phyloP scores from a whole-genome alignment of 2,888 invertebrate species.

The Platycnemis pennipes region DNA sequence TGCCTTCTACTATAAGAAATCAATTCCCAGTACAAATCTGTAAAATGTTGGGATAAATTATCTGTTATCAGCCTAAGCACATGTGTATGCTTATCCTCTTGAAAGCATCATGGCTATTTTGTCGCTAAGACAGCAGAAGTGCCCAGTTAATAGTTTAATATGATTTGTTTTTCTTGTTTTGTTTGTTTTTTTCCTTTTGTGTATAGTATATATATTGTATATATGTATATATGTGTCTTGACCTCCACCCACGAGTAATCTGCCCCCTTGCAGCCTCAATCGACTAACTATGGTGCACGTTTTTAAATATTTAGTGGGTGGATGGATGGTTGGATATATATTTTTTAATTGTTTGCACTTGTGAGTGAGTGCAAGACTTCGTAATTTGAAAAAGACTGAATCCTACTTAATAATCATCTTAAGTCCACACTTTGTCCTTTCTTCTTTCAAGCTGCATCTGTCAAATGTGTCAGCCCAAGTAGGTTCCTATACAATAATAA shows the following conservation, averaged over 20 bases:
- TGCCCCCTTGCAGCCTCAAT: slow-evolving; percentile 59
- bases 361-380: slow-evolving; percentile 67
- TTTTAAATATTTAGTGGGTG: slow-evolving; percentile 65
- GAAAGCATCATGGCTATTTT: slow-evolving; percentile 68
- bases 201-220: slow-evolving; percentile 66
- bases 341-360: slow-evolving; percentile 67
- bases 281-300: slow-evolving; percentile 66
- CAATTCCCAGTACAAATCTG: slow-evolving; percentile 65
- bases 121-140: slow-evolving; percentile 66
- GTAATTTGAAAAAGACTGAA: slow-evolving; percentile 67
- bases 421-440: slow-evolving; percentile 67
- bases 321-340: slow-evolving; percentile 67
- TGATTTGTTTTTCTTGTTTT: slow-evolving; percentile 64
- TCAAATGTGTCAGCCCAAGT: slow-evolving; percentile 64
- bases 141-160: slow-evolving; percentile 66
- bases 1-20: slow-evolving; percentile 52
- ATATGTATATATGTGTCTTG: slow-evolving; percentile 67
- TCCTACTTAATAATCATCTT: slow-evolving; percentile 60
- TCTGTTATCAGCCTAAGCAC: slow-evolving; percentile 65
- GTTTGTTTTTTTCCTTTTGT: slow-evolving; percentile 57
- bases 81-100: slow-evolving; percentile 65
- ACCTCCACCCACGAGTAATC: slow-evolving; percentile 65
- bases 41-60: slow-evolving; percentile 59
- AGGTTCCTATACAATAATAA: slow-evolving; percentile 67
- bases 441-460: slow-evolving; percentile 63